Evolutionary conservation across 2,113 vertebrate genomes (phyloP).

Genomic region (Mesoclemmys tuberculata): DNA sequence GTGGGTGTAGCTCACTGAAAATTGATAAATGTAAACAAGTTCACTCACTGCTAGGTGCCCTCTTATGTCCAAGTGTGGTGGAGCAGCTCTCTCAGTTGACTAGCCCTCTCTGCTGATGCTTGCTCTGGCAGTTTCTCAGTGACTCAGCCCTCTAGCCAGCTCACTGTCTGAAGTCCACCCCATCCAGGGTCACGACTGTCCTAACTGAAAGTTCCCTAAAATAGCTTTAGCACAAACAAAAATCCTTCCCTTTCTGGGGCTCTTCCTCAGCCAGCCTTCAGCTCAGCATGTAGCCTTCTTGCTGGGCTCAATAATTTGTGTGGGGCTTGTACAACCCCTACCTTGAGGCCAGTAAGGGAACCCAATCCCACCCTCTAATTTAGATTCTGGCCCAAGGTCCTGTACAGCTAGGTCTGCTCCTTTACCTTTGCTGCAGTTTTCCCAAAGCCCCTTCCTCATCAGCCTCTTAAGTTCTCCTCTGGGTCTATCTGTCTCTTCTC

Average conservation of each 20-base stretch:
- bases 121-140: not conserved
- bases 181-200: not conserved
- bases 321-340: not conserved
- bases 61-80: not conserved
- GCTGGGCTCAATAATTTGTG: not conserved
- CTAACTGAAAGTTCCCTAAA: not conserved
- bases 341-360: not conserved
- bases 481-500: not conserved
- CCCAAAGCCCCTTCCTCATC: not conserved
- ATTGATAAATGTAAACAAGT: not conserved
- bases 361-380: not conserved
- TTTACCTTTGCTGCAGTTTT: not conserved
- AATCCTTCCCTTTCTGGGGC: not conserved
- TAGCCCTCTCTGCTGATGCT: not conserved
- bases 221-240: not conserved
- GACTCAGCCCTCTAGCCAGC: not conserved
- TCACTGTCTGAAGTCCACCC: not conserved
- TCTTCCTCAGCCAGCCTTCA: not conserved
- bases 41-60: not conserved
- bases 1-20: not conserved
- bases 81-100: not conserved
- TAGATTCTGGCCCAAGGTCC: not conserved
- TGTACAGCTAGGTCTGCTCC: not conserved
- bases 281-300: not conserved
- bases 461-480: not conserved